Base-by-base conservation (phyloP, 2,113 vertebrate genomes). In the Microcebus murinus region DNA sequence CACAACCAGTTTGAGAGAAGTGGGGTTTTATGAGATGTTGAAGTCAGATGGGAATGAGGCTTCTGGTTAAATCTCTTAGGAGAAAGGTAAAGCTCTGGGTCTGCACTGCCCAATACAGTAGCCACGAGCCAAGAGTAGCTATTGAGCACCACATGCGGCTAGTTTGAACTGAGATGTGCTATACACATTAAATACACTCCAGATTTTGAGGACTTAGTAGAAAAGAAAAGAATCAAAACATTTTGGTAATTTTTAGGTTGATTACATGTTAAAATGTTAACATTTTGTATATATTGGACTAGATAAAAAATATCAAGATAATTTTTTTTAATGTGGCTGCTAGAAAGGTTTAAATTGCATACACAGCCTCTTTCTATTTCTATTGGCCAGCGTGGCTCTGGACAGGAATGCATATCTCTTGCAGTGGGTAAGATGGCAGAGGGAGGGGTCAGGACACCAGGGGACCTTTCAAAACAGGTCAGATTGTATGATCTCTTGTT, bases 251-350 rank as follows among this genome's bases (percentile, higher is more conserved):
- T 74, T 79, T 88, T 76, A 86, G 61, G 59, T 91, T 85, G 83
- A 87, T 89, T 42, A 91, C 48, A 79, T 52, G 39, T 48, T 84
- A 61, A 92, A 90, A 87, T 77, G 79, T 81, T 67, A 59, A 48
- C 50, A 20, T 57, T 70, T 82, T 86, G 20, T 76, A 81, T 57
- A 74, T 65, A 59, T 6, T 86, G 55, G 55, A 13, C 57, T 84
- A 96, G 79, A 81, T 42, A 83, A 85, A 84, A 91, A 65, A 70
- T 50, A 88, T 73, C 48, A 70, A 96, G 25, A 68, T 81, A 36
- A 39, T 81, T 80, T 92, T 80, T 92, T 82, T 15, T 6, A 87
- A 80, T 20, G n/a, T 71, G 87, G 10, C 45, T 82, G 29, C 39
- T 91, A 42, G n/a, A 70, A 76, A 71, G 36, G 29, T 50, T 52